These are phyloP conservation scores for Drosophila kokeensis DNA, from an alignment of 2,888 invertebrate species.

Conservation along the genomic window DNA sequence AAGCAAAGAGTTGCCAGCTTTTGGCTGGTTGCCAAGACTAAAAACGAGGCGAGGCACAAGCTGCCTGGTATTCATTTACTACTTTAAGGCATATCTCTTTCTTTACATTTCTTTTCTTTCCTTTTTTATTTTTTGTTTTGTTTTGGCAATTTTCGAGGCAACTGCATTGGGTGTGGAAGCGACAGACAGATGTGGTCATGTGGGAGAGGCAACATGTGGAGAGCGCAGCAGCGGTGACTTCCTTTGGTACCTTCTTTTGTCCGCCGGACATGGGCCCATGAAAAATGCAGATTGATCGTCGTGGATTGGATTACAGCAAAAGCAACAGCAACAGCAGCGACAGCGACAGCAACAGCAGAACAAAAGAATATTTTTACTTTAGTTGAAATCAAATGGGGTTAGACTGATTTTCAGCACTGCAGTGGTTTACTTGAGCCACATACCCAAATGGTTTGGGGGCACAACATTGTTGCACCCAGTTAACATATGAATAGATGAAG, in stretches of 20 bases:
- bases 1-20: constrained; percentile 14
- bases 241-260: constrained; percentile 36
- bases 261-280: constrained; percentile 53
- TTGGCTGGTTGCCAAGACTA: constrained; percentile 55
- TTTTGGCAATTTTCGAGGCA: constrained; percentile 34
- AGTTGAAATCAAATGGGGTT: constrained; percentile 20
- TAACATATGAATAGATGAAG: constrained; percentile 41
- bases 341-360: background rate
- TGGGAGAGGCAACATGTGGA: constrained; percentile 8
- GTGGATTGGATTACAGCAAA: constrained; percentile 37
- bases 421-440: constrained; percentile 40
- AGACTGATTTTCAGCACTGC: background rate
- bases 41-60: constrained; percentile 33
- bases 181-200: constrained; percentile 7
- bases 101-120: background rate
- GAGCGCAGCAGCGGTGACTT: constrained; percentile 25
- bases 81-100: constrained; percentile 15
- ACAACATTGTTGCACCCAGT: constrained; percentile 49
- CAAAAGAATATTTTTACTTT: constrained; percentile 32
- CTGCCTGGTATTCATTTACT: constrained; percentile 50
- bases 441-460: constrained; percentile 23
- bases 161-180: constrained; percentile 25
- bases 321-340: background rate
- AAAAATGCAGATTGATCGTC: constrained; percentile 56
- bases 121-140: background rate